phyloP scores from a whole-genome alignment of 1,140 invertebrate species.

The Bilobella aurantiaca region DNA sequence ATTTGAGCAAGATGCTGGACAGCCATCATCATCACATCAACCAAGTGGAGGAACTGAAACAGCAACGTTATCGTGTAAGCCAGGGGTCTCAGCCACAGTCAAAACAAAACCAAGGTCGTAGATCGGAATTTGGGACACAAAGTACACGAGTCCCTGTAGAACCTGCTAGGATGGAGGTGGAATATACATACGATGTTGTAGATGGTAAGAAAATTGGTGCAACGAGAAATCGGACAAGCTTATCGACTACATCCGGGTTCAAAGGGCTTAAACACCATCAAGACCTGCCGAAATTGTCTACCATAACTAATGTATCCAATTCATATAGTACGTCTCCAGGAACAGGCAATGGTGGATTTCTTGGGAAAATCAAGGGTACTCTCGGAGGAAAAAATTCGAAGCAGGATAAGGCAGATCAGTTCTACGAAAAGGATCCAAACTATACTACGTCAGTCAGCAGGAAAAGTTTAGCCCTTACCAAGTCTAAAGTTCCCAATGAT shows the following conservation, averaged over 20 bases:
- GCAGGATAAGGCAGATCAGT: not conserved
- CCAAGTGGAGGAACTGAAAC: not conserved
- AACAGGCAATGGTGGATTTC: not conserved
- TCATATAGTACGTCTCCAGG: not conserved
- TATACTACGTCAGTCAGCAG: not conserved
- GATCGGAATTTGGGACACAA: too few relatives aligned
- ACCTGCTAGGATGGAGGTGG: too few relatives aligned
- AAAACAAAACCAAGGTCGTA: too few relatives aligned
- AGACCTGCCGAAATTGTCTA: constrained; percentile 1
- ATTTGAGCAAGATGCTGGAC: not conserved
- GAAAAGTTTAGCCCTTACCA: not conserved
- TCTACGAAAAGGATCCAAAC: not conserved
- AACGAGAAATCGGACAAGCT: too few relatives aligned
- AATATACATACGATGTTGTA: too few relatives aligned
- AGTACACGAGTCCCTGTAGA: too few relatives aligned
- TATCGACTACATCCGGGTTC: not conserved
- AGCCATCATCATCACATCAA: not conserved
- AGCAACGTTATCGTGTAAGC: too few relatives aligned
- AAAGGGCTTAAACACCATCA: not conserved
- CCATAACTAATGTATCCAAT: not conserved
- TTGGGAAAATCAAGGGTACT: not conserved
- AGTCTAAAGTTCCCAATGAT: not conserved
- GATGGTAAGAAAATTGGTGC: too few relatives aligned
- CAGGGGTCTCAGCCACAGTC: too few relatives aligned
- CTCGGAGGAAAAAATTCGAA: not conserved